Conservation (phyloP, 2,113 vertebrate species). For the Delphinus delphis region DNA sequence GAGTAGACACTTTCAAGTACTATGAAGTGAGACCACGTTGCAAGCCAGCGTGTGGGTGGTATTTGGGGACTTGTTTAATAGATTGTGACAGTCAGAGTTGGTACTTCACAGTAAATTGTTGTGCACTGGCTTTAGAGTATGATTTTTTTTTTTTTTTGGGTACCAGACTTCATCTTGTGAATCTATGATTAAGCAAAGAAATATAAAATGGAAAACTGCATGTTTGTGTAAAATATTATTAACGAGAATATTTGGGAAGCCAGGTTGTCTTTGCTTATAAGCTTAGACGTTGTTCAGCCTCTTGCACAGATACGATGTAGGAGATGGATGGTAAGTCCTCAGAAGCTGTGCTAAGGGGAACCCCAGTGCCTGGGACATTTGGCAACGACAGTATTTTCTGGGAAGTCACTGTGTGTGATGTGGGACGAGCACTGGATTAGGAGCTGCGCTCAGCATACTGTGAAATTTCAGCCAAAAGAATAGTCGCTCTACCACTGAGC, state of each 20-base stretch:
- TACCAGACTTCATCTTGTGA: neutral
- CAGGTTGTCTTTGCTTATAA: neutral
- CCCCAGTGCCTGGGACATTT: neutral
- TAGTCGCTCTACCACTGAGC: neutral
- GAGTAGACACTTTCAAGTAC: constrained; percentile 53
- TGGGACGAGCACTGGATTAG: neutral
- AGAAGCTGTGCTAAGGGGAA: neutral
- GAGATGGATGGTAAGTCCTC: neutral
- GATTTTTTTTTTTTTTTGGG: neutral
- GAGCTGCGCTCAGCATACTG: neutral
- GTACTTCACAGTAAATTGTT: neutral
- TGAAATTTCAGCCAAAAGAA: neutral
- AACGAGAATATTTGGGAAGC: neutral
- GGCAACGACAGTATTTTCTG: neutral
- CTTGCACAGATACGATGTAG: neutral
- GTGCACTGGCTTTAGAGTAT: neutral
- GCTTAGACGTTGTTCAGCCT: neutral
- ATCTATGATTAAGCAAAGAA: neutral
- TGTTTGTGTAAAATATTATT: neutral
- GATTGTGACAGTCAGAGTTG: constrained; percentile 30
- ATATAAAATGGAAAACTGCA: neutral
- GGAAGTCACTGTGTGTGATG: neutral
- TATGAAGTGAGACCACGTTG: constrained; percentile 26
- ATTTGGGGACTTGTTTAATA: constrained; percentile 36
- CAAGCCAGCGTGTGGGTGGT: constrained; percentile 36